A percentile compares a stretch with the other conserved stretches of the same genome.
These are phyloP conservation scores for Tigriopus californicus DNA, from an alignment of 2,888 invertebrate species.

Conservation along the genomic window DNA sequence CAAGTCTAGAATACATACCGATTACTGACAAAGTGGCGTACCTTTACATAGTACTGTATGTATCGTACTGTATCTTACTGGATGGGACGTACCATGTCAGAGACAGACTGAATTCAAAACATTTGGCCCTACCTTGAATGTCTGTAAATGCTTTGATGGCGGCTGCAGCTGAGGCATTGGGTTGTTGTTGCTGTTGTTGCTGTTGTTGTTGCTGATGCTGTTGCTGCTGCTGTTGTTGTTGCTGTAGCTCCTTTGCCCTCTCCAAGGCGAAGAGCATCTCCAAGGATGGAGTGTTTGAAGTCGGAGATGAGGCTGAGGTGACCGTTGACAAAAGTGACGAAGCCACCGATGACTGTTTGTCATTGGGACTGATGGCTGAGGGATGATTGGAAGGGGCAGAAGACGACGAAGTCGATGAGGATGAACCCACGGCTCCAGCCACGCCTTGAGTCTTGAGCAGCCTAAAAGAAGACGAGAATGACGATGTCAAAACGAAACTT, in stretches of 20 bases:
- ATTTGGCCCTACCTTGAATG: slow-evolving; percentile 26
- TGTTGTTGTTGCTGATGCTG: slow-evolving; percentile 28
- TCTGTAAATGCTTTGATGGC: slow-evolving; percentile 30
- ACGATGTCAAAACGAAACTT: not conserved
- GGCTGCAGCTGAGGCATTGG: slow-evolving; percentile 30
- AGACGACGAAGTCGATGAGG: not conserved
- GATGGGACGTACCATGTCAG: not conserved
- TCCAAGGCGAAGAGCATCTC: slow-evolving; percentile 50
- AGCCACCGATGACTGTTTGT: no score
- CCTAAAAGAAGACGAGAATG: not conserved
- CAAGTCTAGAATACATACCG: no score
- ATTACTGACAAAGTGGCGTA: no score
- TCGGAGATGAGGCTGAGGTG: not conserved
- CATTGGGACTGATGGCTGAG: not conserved
- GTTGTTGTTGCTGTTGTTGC: no score
- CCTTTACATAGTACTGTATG: no score
- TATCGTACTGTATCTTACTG: no score
- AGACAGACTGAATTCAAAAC: not conserved
- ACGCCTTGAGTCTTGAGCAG: not conserved
- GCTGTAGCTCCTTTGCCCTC: slow-evolving; percentile 47
- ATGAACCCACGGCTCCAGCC: not conserved
- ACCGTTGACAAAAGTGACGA: no score
- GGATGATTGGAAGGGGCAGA: not conserved
- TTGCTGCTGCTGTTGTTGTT: slow-evolving; percentile 35
- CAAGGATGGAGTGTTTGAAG: slow-evolving; percentile 24